Conservation (phyloP, 1,140 invertebrate genomes). For the Aphaenogaster floridana region DNA sequence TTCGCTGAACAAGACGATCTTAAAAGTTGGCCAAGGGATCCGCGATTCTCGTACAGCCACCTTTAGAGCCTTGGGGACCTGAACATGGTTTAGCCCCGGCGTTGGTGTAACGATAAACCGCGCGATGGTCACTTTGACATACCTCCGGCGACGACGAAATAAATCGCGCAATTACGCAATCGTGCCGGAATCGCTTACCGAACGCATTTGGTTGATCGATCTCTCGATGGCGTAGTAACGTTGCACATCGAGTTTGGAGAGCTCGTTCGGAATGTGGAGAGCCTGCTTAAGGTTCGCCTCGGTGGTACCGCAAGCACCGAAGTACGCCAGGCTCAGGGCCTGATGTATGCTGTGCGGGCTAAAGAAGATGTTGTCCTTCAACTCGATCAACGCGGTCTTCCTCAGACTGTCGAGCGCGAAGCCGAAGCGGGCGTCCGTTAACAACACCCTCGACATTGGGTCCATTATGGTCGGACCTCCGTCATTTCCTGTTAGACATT, state of each 20-base stretch:
- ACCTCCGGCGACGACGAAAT: conserved; percentile 20
- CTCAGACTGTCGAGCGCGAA: conserved; percentile 91
- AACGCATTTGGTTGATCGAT: conserved; percentile 64
- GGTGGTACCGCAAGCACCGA: conserved; percentile 91
- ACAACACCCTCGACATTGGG: conserved; percentile 69
- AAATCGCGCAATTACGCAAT: conserved; percentile 17
- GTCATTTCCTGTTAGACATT: conserved; percentile 86
- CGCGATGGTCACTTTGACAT: too few species aligned
- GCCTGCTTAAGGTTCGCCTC: conserved; percentile 89
- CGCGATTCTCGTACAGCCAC: not conserved
- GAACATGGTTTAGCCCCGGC: not conserved
- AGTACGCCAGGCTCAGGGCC: conserved; percentile 93
- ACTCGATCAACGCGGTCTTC: conserved; percentile 88
- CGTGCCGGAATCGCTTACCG: conserved; percentile 61
- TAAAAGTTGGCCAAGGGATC: conserved; percentile 13
- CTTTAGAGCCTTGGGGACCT: conserved; percentile 21
- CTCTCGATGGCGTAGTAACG: conserved; percentile 81
- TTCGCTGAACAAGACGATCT: conserved; percentile 10
- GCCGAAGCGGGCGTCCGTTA: conserved; percentile 89
- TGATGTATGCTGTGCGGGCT: conserved; percentile 96
- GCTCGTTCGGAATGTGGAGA: conserved; percentile 85
- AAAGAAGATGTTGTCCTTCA: conserved; percentile 93
- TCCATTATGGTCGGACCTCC: conserved; percentile 78
- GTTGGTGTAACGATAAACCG: conserved; percentile 42
- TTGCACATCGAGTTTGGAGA: conserved; percentile 82